Conservation (phyloP, 2,888 invertebrate genomes). For the Thecocarcelia acutangulata region DNA sequence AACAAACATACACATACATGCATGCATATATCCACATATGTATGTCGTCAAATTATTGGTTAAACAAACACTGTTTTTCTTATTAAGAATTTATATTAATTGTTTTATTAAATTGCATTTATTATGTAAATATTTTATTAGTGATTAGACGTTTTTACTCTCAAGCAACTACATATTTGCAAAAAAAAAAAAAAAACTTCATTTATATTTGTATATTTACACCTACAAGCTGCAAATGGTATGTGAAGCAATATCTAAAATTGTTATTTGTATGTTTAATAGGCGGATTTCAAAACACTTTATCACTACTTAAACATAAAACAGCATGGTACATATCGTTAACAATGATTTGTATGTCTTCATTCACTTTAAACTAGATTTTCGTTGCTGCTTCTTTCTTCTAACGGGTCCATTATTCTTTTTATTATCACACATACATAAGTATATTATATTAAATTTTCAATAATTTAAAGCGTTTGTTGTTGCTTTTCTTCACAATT, state of each 20-base stretch:
- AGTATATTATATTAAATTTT: neutral
- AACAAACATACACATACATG: conserved; percentile 2
- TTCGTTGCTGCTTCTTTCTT: neutral
- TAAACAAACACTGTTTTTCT: too few species aligned
- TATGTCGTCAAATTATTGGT: neutral
- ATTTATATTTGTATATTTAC: too few species aligned
- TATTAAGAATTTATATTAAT: too few species aligned
- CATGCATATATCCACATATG: neutral
- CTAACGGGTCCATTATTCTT: neutral
- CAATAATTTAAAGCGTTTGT: neutral
- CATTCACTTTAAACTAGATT: neutral
- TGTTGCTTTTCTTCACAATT: conserved; percentile 28
- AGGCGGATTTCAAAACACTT: too few species aligned
- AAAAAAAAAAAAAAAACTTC: too few species aligned
- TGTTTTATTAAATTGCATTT: neutral
- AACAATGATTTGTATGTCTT: too few species aligned
- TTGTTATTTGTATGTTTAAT: too few species aligned
- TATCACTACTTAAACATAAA: too few species aligned
- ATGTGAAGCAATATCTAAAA: too few species aligned
- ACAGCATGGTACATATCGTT: too few species aligned
- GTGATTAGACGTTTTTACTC: neutral
- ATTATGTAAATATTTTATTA: neutral
- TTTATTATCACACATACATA: neutral
- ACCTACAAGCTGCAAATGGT: too few species aligned
- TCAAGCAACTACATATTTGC: too few species aligned